A percentile compares a stretch with the other conserved stretches of the same genome.
phyloP scores from a whole-genome alignment of 2,888 invertebrate genomes.

The Hemistola chrysoprasaria region DNA sequence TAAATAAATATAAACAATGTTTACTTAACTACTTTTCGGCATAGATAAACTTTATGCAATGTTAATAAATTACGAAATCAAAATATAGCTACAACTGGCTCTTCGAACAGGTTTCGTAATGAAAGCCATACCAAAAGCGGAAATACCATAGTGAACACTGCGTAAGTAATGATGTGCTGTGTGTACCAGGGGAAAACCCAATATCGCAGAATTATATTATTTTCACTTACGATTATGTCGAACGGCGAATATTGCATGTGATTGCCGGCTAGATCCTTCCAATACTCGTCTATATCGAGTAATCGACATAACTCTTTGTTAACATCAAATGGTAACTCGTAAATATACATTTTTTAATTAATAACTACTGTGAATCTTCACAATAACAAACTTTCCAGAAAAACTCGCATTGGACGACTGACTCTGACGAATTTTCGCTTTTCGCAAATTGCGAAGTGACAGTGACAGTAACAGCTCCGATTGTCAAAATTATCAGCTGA shows the following conservation, averaged over 20 bases:
- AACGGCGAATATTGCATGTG: slow-evolving; percentile 85
- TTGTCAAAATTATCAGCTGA: too few species aligned
- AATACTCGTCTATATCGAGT: slow-evolving; percentile 89
- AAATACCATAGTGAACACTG: slow-evolving; percentile 24
- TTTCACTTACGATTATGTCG: slow-evolving; percentile 77
- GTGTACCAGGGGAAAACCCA: slow-evolving; percentile 47
- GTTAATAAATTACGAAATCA: too few species aligned
- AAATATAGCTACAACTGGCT: too few species aligned
- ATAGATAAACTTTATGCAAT: too few species aligned
- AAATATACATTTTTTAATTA: slow-evolving; percentile 79
- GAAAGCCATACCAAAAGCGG: slow-evolving; percentile 9
- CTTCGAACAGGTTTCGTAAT: background rate
- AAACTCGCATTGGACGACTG: background rate
- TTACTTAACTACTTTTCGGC: too few species aligned
- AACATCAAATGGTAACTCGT: slow-evolving; percentile 87
- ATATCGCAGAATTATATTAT: slow-evolving; percentile 12
- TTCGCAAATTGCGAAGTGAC: too few species aligned
- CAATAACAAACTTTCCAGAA: slow-evolving; percentile 6
- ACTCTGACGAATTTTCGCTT: background rate
- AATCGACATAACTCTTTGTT: slow-evolving; percentile 87
- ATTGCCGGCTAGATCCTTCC: slow-evolving; percentile 89
- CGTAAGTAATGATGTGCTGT: slow-evolving; percentile 7
- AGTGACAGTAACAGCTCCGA: too few species aligned
- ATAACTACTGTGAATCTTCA: slow-evolving; percentile 23
- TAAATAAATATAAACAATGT: too few species aligned